A percentile compares a stretch with the other conserved stretches of the same genome.
These are phyloP conservation scores for Toxotes jaculatrix DNA, from an alignment of 2,113 vertebrate species.

Conservation along the genomic window DNA sequence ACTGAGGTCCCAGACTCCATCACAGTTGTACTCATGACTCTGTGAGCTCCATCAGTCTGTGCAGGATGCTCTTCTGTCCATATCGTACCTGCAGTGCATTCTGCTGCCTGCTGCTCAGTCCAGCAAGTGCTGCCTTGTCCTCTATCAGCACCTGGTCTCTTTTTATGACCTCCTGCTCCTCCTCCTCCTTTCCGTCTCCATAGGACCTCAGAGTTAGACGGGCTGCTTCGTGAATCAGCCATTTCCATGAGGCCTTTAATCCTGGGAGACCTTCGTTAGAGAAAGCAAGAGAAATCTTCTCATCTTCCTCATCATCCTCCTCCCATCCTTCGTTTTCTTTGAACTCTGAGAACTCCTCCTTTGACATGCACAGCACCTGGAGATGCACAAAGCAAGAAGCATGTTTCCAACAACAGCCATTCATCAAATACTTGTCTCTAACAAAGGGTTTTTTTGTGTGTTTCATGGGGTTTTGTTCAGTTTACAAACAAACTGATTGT, in stretches of 20 bases:
- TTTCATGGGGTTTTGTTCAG: not conserved
- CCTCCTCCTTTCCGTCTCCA: constrained; percentile 49
- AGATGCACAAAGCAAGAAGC: not conserved
- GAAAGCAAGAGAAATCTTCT: constrained; percentile 72
- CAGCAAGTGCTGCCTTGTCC: constrained; percentile 70
- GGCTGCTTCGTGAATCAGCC: constrained; percentile 84
- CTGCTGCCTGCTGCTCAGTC: constrained; percentile 85
- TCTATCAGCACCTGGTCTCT: constrained; percentile 82
- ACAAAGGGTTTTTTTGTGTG: not conserved
- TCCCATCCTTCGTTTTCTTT: constrained; percentile 89
- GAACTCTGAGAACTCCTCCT: constrained; percentile 88
- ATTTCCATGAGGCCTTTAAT: constrained; percentile 85
- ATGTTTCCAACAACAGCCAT: not conserved
- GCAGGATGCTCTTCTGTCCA: constrained; percentile 91
- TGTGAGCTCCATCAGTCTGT: constrained; percentile 85
- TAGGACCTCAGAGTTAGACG: constrained; percentile 85
- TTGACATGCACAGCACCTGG: constrained; percentile 92
- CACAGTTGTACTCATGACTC: constrained; percentile 25
- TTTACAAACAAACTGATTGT: not conserved
- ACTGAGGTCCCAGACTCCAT: not conserved
- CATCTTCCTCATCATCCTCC: constrained; percentile 84
- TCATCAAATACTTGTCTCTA: not conserved
- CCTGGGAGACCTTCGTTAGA: constrained; percentile 83
- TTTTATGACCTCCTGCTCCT: constrained; percentile 68
- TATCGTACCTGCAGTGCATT: constrained; percentile 90